Conservation (phyloP, 2,888 invertebrate species). For the Sphaeridia pumilis region DNA sequence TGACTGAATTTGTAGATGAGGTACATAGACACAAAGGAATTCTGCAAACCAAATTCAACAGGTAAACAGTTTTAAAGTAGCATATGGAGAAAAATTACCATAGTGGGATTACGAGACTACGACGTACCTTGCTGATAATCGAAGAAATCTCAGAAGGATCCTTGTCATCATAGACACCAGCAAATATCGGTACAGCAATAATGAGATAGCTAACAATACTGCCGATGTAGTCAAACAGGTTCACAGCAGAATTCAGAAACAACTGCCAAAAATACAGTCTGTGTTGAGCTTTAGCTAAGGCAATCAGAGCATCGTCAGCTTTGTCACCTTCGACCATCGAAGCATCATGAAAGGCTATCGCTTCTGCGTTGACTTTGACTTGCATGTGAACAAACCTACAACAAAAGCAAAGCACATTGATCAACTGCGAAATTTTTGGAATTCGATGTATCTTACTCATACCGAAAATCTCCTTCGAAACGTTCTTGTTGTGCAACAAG, state of each 20-base stretch:
- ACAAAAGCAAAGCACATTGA: not conserved
- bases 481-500: constrained; percentile 45
- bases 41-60: constrained; percentile 38
- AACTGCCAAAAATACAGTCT: constrained; percentile 40
- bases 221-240: constrained; percentile 46
- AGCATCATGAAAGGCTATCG: constrained; percentile 44
- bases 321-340: constrained; percentile 40
- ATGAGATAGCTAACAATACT: constrained; percentile 48
- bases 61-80: not conserved
- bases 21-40: constrained; percentile 48
- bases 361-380: constrained; percentile 44
- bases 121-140: constrained; percentile 44
- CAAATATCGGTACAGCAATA: constrained; percentile 46
- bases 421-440: not conserved
- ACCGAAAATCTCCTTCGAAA: constrained; percentile 49
- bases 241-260: constrained; percentile 38
- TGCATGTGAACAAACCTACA: constrained; percentile 46
- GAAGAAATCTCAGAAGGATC: constrained; percentile 42
- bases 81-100: too few species aligned
- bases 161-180: constrained; percentile 43
- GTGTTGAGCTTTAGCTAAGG: constrained; percentile 41
- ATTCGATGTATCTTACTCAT: constrained; percentile 14
- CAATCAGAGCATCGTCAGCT: constrained; percentile 37
- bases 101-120: too few species aligned
- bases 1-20: constrained; percentile 47